Evolutionary conservation across 2,888 invertebrate species (phyloP).

Genomic region (Chalcis sispes): DNA sequence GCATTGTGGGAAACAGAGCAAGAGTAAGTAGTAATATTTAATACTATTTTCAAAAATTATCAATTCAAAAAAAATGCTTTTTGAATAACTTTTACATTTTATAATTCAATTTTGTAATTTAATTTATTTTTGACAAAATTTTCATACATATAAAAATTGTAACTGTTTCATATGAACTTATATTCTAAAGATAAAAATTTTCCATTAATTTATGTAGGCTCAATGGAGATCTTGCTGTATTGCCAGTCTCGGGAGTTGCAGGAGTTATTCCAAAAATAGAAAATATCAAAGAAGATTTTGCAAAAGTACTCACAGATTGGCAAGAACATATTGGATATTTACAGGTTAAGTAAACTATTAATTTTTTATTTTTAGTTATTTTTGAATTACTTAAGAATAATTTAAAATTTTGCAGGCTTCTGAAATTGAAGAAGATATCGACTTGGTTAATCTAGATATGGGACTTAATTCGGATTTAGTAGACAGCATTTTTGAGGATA

Average conservation of each 20-base stretch:
- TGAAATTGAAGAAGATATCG: slow-evolving; percentile 71
- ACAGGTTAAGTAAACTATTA: slow-evolving; percentile 71
- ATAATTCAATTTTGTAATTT: slow-evolving; percentile 1
- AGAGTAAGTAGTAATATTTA: slow-evolving; percentile 70
- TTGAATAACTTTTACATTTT: slow-evolving; percentile 1
- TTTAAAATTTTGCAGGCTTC: slow-evolving; percentile 66
- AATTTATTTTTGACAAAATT: slow-evolving; percentile 6
- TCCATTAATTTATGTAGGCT: slow-evolving; percentile 64
- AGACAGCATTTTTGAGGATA: slow-evolving; percentile 65
- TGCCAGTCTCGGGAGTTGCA: slow-evolving; percentile 72
- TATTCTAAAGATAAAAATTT: slow-evolving; percentile 5
- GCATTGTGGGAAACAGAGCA: slow-evolving; percentile 70
- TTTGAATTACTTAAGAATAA: slow-evolving; percentile 19
- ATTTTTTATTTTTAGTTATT: slow-evolving; percentile 10
- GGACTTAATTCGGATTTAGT: slow-evolving; percentile 62
- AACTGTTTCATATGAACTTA: too few relatives aligned
- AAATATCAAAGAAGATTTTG: slow-evolving; percentile 76
- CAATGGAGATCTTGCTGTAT: slow-evolving; percentile 75
- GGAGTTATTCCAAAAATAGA: slow-evolving; percentile 68
- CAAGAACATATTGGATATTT: slow-evolving; percentile 76
- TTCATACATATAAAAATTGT: slow-evolving; percentile 8
- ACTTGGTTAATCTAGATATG: slow-evolving; percentile 62
- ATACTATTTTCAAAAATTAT: too few relatives aligned
- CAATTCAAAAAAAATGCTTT: too few relatives aligned
- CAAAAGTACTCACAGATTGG: slow-evolving; percentile 78